Evolutionary conservation across 2,888 invertebrate genomes (phyloP), one percentile per base, ranked within the genome.

Genomic region (Lasioglossum calceatum): DNA sequence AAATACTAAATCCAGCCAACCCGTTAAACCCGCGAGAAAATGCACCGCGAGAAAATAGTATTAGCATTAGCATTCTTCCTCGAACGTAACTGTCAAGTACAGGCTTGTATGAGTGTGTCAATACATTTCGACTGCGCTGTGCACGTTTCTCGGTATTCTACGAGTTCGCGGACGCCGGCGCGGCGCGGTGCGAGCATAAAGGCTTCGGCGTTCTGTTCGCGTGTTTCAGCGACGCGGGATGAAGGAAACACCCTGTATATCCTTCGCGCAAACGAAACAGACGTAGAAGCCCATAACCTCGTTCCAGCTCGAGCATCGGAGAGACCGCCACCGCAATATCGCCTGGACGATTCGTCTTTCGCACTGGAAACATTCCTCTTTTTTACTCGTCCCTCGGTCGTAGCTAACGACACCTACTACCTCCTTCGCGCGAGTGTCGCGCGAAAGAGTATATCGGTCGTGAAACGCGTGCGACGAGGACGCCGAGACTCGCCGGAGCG

Each of bases 331-430:
- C 19, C n/a, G 81, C 64, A 74, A 67, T 74, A 81, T 75, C 44
- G 50, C 74, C 79, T 77, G 74, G 67, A 82, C 50, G 84, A 90
- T 88, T 87, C 88, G 86, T 70, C 77, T 77, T 70, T 77, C 77
- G 85, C 81, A 81, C 71, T 76, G 86, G 81, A 90, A 74, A 86
- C 84, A 81, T 84, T 87, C 84, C 81, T 89, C 85, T 85, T 86
- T 89, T 88, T 85, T 86, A 74, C 81, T 86, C 80, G 84, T 83
- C 86, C 86, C 81, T 87, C 77, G 77, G 84, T 85, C 85, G 82
- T 90, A 90, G 85, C 90, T 90, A 89, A 90, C 86, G 87, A 90
- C 91, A 91, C 90, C 89, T 89, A 89, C 91, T 88, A 87, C 89
- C 87, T 89, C 88, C 82, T 87, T 88, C 76, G 88, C 76, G 88